Percentiles rank a stretch among this genome's conserved stretches.
Conservation (phyloP, 1,140 invertebrate species). For the Rhagoletis zephyria region DNA sequence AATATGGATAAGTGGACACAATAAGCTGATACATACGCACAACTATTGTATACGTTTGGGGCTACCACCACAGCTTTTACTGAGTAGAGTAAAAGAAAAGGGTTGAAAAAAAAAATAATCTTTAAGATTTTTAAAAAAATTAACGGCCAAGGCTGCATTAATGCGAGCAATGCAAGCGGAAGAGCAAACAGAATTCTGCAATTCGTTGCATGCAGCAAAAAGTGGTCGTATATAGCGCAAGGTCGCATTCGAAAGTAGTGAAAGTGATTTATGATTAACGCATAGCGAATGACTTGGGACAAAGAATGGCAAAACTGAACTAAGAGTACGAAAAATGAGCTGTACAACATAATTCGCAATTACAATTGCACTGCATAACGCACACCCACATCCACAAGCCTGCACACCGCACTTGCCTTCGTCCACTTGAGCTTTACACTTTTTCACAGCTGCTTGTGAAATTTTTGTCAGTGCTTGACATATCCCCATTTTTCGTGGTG, state of each 20-base stretch:
- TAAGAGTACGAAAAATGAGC: neutral
- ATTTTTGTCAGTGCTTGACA: neutral
- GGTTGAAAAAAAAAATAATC: neutral
- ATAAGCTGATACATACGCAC: neutral
- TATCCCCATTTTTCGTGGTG: neutral
- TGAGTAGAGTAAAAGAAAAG: neutral
- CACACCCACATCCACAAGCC: neutral
- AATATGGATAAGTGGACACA: neutral
- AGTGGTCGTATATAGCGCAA: neutral
- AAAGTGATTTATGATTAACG: constrained; percentile 46
- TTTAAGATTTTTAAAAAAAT: constrained; percentile 11
- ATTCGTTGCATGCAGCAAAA: neutral
- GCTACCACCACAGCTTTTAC: neutral
- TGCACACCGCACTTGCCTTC: neutral
- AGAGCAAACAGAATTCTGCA: neutral
- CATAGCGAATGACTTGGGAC: neutral
- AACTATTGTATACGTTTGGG: neutral
- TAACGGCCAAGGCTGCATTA: neutral
- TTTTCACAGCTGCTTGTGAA: neutral
- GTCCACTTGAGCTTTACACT: neutral
- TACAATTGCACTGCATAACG: neutral
- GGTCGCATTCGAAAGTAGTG: constrained; percentile 10
- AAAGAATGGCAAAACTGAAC: neutral
- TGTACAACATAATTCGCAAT: neutral
- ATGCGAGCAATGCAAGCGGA: too few species aligned